Evolutionary conservation across 2,888 invertebrate species (phyloP), one percentile per base, ranked within the genome.

Genomic region (Lepidocyrtinus sp.): DNA sequence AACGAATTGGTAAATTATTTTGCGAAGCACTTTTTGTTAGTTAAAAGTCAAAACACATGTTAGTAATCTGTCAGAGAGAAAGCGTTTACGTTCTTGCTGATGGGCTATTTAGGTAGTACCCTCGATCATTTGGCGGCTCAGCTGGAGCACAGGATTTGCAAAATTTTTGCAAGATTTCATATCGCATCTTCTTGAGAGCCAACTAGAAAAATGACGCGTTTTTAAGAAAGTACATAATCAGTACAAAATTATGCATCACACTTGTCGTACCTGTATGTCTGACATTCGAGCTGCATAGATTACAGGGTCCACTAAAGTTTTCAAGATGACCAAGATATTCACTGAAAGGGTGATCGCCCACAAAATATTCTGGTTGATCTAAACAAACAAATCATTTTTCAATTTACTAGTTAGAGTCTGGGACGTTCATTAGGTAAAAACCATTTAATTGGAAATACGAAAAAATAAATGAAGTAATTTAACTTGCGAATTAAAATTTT

Each of bases 251-350:
- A 7, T 36, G 36, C 36, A 7, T 36, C 36, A 36, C 36, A 36
- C 36, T 36, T 36, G 12, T 36, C 12, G 64, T 87, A 91, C 91
- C 89, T 91, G 90, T 73, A 93, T 92, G 86, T 93, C 93, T 75
- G 91, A 90, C 91, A 93, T 92, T 72, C 93, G 88, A 3, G 91
- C 91, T 7, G 92, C 92, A 87, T 93, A 93, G 71, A 93, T 92
- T 82, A 93, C 91, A 0, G 92, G 92, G 88, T 93, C 92, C 50
- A 91, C 89, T 71, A 92, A 88, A 27, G 92, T 91, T 87, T 93
- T 93, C 83, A 92, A 88, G 65, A 93, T 91, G 61, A 93, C 89
- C 70, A 92, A 89, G 17, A 90, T 89, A 87, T 92, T 92, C 70
- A 89, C 88, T 24, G 88, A 55, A 55, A 55, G 9, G 55, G 9